Percentiles rank a stretch among this genome's conserved stretches.
Evolutionary conservation across 2,113 vertebrate species (phyloP).

Genomic region (Centropus unirufus): DNA sequence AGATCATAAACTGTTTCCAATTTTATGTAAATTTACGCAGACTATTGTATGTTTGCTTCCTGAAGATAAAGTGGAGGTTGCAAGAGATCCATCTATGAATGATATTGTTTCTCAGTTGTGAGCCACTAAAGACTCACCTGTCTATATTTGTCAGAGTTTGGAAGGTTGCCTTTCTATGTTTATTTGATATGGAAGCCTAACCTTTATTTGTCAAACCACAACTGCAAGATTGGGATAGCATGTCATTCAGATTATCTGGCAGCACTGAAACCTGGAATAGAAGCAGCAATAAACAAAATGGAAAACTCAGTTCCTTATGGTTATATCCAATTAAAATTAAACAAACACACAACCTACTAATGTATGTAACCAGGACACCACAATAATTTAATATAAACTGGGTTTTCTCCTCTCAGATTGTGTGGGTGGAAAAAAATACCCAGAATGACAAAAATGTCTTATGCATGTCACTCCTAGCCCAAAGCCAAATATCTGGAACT

Average conservation of each 20-base stretch:
- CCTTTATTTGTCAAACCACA: neutral
- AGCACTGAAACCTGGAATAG: neutral
- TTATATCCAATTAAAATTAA: conserved; percentile 3
- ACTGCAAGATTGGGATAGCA: neutral
- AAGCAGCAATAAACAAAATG: neutral
- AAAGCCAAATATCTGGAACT: neutral
- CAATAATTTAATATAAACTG: neutral
- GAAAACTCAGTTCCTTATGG: neutral
- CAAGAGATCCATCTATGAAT: neutral
- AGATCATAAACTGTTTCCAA: neutral
- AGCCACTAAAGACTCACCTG: neutral
- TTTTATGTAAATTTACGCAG: neutral
- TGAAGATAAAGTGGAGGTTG: neutral
- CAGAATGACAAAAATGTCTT: neutral
- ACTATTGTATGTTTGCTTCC: neutral
- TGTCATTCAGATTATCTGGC: neutral
- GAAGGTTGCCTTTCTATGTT: neutral
- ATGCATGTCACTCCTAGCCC: neutral
- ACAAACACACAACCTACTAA: neutral
- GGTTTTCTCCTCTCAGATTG: neutral
- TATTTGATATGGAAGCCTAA: neutral
- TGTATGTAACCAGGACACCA: neutral
- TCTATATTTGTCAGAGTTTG: neutral
- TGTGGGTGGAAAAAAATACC: neutral
- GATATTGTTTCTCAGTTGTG: neutral